Evolutionary conservation across 2,113 vertebrate species (phyloP).

Genomic region (Gobio gobio): DNA sequence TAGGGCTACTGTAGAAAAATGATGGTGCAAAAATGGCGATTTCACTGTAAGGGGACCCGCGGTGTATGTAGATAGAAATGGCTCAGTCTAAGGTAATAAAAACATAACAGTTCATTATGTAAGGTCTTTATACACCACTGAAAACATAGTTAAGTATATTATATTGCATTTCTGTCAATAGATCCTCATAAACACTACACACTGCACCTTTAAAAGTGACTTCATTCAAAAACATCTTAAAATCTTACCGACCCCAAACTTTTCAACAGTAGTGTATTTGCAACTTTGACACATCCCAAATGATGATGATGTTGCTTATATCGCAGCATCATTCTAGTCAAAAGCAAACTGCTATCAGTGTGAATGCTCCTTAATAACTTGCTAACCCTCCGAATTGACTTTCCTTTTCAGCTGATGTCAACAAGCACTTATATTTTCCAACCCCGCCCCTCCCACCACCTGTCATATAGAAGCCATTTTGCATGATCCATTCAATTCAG

Average conservation of each 20-base stretch:
- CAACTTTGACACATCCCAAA: not conserved
- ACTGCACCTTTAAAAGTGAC: not conserved
- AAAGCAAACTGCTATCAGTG: not conserved
- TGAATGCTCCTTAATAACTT: not conserved
- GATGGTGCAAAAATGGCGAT: too few species aligned
- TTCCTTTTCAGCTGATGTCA: not conserved
- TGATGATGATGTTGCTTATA: not conserved
- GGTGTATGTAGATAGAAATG: too few species aligned
- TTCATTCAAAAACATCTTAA: not conserved
- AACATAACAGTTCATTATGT: too few species aligned
- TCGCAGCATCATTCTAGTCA: not conserved
- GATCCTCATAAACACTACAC: too few species aligned
- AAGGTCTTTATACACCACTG: too few species aligned
- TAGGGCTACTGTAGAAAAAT: too few species aligned
- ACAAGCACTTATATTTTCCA: conserved; percentile 7
- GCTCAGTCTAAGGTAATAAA: too few species aligned
- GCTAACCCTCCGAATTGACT: not conserved
- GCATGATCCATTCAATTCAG: not conserved
- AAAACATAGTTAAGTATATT: too few species aligned
- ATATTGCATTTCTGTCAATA: too few species aligned
- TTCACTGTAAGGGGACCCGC: too few species aligned
- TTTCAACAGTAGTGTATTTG: too few species aligned
- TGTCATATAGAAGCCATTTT: conserved; percentile 10
- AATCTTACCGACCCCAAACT: too few species aligned
- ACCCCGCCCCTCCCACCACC: not conserved